Conservation (phyloP, 2,797 vertebrate genomes). For the Merluccius polli region DNA sequence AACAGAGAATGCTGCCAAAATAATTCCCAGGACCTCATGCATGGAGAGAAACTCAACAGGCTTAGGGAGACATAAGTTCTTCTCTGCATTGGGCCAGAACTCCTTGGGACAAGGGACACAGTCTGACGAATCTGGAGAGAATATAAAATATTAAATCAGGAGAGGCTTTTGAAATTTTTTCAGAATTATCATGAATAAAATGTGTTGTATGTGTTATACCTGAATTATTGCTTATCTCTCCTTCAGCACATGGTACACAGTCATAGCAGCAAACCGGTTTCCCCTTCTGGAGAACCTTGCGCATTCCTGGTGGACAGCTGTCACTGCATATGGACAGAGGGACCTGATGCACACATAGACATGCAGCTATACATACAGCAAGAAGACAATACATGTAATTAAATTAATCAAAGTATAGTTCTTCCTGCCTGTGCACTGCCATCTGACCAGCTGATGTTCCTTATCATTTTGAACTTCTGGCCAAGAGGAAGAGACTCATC, state of each 20-base stretch:
- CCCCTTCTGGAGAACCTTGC: slow-evolving; percentile 63
- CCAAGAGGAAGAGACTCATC: slow-evolving; percentile 56
- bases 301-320: slow-evolving; percentile 63
- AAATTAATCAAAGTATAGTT: not conserved
- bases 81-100: slow-evolving; percentile 59
- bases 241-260: slow-evolving; percentile 64
- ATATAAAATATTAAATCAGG: not conserved
- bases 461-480: slow-evolving; percentile 53
- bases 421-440: slow-evolving; percentile 41
- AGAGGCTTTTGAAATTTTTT: not conserved
- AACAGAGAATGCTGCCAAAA: slow-evolving; percentile 49
- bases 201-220: slow-evolving; percentile 34
- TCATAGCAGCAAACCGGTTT: slow-evolving; percentile 68
- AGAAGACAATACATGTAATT: not conserved
- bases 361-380: not conserved
- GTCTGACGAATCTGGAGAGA: slow-evolving; percentile 55
- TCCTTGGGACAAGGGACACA: slow-evolving; percentile 58
- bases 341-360: slow-evolving; percentile 40
- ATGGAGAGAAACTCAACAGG: slow-evolving; percentile 65
- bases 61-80: slow-evolving; percentile 52
- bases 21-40: slow-evolving; percentile 54
- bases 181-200: not conserved
- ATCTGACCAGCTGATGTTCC: slow-evolving; percentile 53
- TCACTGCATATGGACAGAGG: slow-evolving; percentile 63
- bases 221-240: slow-evolving; percentile 66